Base-by-base conservation (phyloP, 2,113 vertebrate species). In the Edolisoma coerulescens region DNA sequence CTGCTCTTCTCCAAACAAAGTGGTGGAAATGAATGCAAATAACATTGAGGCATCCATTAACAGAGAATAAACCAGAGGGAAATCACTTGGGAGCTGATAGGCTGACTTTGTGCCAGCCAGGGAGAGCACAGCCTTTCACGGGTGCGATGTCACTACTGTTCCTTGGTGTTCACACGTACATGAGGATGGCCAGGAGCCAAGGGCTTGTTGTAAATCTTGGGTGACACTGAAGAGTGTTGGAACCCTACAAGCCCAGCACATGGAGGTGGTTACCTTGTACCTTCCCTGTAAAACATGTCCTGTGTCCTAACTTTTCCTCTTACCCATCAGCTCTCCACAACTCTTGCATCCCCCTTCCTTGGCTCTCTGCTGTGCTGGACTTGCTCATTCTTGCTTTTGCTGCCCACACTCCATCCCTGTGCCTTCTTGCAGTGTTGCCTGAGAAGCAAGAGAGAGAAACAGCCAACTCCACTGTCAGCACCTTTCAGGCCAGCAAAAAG, bases 401-500 rank as follows among this genome's bases (percentile, higher is more conserved):
- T 74, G 30, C 23, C 35, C 23, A 44, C 16, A 17, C 30, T 60
- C 47, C 35, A 18, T 33, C 65, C 17, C 28, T 59, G 16, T 8
- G 5, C 42, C 52, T 84, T 90, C 47, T 64, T 87, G 14, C 32
- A 90, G 20, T 87, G 39, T 37, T 77, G 63, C 54, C 45, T 27
- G 42, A 71, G 79, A 64, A 91, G 60, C 32, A 70, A 68, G 47
- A 42, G 17, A 65, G 53, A 4, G 52, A 82, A 3, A 26, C 61
- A 86, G 45, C 89, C 95, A 96, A 53, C 56, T 83, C 80, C 44
- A 78, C 49, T 74, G 63, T 94, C 97, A 95, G 91, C 54, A 73
- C 28, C 89, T 95, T 77, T 65, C 16, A 5, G 49, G 80, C 89
- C 93, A 93, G 71, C 77, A 90, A 24, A 85, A 89, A 94, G 90